Base-by-base conservation (phyloP, 2,113 vertebrate species). In the Azemiops feae region DNA sequence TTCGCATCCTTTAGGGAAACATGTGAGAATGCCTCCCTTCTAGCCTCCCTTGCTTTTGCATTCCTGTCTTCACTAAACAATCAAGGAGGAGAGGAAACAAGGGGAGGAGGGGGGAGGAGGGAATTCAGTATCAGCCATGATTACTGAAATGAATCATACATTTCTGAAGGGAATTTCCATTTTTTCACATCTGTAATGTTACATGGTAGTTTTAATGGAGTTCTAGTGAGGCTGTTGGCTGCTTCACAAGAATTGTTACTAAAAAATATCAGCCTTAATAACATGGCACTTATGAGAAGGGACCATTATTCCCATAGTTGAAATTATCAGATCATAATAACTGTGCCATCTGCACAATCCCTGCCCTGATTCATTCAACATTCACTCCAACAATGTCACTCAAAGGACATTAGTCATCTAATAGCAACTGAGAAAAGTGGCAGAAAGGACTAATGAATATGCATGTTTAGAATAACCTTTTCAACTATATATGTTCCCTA, bases 351-450 rank as follows among this genome's bases (percentile, higher is more conserved):
- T 96, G 20, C 54, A 92, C 92, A 92, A 87, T 92, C 91, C 50
- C 85, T 93, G n/a, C 91, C 94, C 53, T 95, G 90, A 92, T 96
- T 85, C 52, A 94, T 95, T 96, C 94, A 95, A 95, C 93, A 93
- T 34, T 93, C 91, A 89, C 89, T 94, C 95, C 88, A 95, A 60
- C 91, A 94, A 92, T 89, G 92, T 92, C 93, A 95, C 64, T 55
- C 94, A 89, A 93, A 94, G 74, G 23, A 74, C 94, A 89, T 96
- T 96, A 96, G 95, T 97, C 94, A 97, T 95, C 92, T 95, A 93
- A 87, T 93, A 94, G 92, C 87, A 89, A 94, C 91, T 94, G 50
- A 91, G 90, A 89, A 91, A 92, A 74, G 92, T 43, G 87, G 11
- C 43, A 89, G 64, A 87, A 91, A 47, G 87, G 87, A 85, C 85